phyloP scores from a whole-genome alignment of 2,797 vertebrate genomes.

The Acropternis orthonyx region DNA sequence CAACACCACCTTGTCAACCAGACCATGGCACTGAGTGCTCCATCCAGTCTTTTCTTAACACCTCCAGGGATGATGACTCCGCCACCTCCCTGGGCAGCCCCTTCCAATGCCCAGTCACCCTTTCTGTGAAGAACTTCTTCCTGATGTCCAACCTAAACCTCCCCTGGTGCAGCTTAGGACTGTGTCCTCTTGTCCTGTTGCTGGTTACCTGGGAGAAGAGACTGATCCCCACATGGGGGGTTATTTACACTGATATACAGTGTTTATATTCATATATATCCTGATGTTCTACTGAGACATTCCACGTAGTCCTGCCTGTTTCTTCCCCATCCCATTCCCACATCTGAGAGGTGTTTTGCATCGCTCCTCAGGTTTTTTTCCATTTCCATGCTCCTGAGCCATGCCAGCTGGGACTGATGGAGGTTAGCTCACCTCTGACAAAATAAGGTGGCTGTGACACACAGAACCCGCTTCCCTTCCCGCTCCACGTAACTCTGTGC shows the following conservation, averaged over 20 bases:
- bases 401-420: background rate
- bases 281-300: rapidly evolving
- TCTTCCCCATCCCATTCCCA: background rate
- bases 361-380: background rate
- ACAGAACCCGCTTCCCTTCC: background rate
- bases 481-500: background rate
- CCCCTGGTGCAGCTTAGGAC: background rate
- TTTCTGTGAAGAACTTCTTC: background rate
- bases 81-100: background rate
- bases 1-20: background rate
- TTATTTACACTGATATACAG: background rate
- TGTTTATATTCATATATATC: background rate
- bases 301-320: background rate
- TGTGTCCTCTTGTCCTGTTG: background rate
- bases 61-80: background rate
- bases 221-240: background rate
- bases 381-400: background rate
- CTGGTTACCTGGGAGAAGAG: background rate
- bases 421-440: background rate
- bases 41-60: background rate
- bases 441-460: background rate
- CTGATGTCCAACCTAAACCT: background rate
- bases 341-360: background rate
- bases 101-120: background rate
- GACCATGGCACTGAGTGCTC: background rate